These are phyloP conservation scores for Ochotona curzoniae DNA, from an alignment of 2,113 vertebrate species.

Conservation along the genomic window DNA sequence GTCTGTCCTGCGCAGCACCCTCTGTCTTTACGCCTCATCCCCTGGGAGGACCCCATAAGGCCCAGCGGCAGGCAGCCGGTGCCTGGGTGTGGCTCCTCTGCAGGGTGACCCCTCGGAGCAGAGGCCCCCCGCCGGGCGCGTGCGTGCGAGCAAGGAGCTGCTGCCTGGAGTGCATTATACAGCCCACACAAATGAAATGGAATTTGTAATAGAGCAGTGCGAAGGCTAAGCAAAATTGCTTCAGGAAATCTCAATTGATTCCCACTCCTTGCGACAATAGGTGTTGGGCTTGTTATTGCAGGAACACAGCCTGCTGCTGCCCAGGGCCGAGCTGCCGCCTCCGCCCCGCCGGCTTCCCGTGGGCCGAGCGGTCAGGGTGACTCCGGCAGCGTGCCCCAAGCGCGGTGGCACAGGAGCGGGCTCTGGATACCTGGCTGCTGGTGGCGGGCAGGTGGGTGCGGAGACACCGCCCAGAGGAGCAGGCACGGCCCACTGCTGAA, in stretches of 20 bases:
- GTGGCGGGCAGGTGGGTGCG: not conserved
- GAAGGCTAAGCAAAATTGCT: slow-evolving; percentile 44
- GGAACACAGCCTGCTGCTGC: not conserved
- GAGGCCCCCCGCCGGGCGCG: not conserved
- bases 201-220: slow-evolving; percentile 44
- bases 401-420: not conserved
- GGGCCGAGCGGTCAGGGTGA: not conserved
- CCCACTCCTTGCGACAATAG: slow-evolving; percentile 43
- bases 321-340: not conserved
- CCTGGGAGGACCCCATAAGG: not conserved
- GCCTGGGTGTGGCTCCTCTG: not conserved
- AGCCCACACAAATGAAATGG: slow-evolving; percentile 12
- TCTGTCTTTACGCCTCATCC: no score
- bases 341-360: not conserved
- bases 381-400: not conserved
- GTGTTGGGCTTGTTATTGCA: slow-evolving; percentile 48
- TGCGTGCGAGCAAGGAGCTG: not conserved
- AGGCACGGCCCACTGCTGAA: no score
- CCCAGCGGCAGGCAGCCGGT: not conserved
- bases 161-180: not conserved
- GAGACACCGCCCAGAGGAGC: no score
- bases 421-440: not conserved
- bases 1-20: no score
- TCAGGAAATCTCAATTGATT: slow-evolving; percentile 26
- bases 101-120: not conserved